Conservation (phyloP, 1,140 invertebrate species). For the Phenacoccus solenopsis region DNA sequence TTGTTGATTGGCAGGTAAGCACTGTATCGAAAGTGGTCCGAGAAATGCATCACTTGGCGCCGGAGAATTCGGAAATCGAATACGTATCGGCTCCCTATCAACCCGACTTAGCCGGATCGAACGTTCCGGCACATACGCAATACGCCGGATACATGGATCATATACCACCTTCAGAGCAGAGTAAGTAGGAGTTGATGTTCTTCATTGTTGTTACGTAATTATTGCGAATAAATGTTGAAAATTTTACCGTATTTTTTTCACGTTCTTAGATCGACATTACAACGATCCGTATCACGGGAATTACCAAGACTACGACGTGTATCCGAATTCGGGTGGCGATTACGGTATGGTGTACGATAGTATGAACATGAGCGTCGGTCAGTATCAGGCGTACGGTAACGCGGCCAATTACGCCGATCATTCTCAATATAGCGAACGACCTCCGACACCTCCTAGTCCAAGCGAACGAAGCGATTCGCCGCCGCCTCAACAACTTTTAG, state of each 20-base stretch:
- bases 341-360: constrained; percentile 30
- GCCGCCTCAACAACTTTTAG: constrained; percentile 38
- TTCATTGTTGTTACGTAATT: neutral
- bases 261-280: constrained; percentile 29
- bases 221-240: neutral
- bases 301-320: constrained; percentile 48
- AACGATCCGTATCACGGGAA: constrained; percentile 31
- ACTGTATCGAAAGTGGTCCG: constrained; percentile 51
- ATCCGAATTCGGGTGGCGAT: constrained; percentile 36
- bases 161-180: neutral
- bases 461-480: constrained; percentile 47
- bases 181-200: neutral
- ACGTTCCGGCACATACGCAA: neutral
- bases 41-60: constrained; percentile 42
- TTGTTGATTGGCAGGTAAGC: constrained; percentile 35
- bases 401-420: constrained; percentile 33
- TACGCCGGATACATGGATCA: constrained; percentile 7
- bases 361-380: constrained; percentile 31
- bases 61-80: constrained; percentile 4
- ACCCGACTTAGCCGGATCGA: neutral
- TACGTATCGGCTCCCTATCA: neutral
- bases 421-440: constrained; percentile 36
- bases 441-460: constrained; percentile 43
- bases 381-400: constrained; percentile 27
- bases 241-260: constrained; percentile 7